Base-by-base conservation (phyloP, 2,113 vertebrate genomes). In the Rallus limicola region DNA sequence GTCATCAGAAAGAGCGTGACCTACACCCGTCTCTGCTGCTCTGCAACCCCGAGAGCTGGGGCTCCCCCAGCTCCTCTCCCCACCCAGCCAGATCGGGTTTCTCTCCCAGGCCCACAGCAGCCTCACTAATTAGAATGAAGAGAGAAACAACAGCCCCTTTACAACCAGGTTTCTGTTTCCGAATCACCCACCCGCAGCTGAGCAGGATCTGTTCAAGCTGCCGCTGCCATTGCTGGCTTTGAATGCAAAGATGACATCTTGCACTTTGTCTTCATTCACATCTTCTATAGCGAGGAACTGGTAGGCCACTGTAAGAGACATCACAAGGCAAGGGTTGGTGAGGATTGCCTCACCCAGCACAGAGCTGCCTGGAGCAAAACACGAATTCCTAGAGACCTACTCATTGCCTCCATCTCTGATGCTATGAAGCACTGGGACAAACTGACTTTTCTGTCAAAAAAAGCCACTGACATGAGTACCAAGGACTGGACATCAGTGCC, bases 191-290 rank as follows among this genome's bases (percentile, higher is more conserved):
- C 99, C 98, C 98, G 97, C 95, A 38, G 92, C 92, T 13, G 71
- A 10, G 46, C 99, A 99, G 26, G 98, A 98, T 4, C 60, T 87
- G 97, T 98, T 99, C 74, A 53, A 82, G 59, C 55, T 74, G 83
- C 56, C 28, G 69, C 86, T 97, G 93, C 94, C 68, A 0, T 97
- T 96, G 70, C 65, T 60, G 11, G 88, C 96, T 95, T 97, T 98
- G 92, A 99, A 97, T 78, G 98, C 98, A 80, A 99, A 98, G 84
- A 99, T 16, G 34, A 99, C 95, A 40, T 99, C 99, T 87, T 98
- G 98, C 70, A 99, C 98, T 87, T 97, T 98, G 98, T 99, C 99
- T 63, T 81, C 59, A 44, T 97, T 99, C 55, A 97, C 95, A 46
- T 99, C 98, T 79, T 98, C 97, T 68, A 98, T 11, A 9, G 97